These are phyloP conservation scores for Phlogophora meticulosa DNA, from an alignment of 2,888 invertebrate species.

Conservation along the genomic window DNA sequence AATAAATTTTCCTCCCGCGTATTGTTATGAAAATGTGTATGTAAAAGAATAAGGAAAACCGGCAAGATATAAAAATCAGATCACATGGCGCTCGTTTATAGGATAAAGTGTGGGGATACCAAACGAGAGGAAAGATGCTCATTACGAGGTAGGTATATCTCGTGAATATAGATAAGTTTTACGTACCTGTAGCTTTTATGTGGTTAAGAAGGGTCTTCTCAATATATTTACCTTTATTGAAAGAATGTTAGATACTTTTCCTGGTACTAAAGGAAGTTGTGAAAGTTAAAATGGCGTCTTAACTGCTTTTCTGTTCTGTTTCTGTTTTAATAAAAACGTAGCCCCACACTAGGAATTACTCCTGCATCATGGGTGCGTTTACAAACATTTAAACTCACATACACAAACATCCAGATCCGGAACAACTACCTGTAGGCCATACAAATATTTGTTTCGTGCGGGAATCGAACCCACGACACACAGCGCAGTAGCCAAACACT, in stretches of 20 bases:
- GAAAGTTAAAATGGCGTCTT: not conserved
- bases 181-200: slow-evolving; percentile 45
- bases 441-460: no score
- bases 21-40: slow-evolving; percentile 52
- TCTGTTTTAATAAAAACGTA: no score
- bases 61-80: slow-evolving; percentile 50
- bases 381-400: no score
- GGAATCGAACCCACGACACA: no score
- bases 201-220: not conserved
- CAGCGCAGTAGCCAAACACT: no score
- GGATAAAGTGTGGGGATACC: slow-evolving; percentile 39
- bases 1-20: slow-evolving; percentile 24
- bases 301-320: no score
- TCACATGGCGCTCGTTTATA: slow-evolving; percentile 45
- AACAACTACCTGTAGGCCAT: no score
- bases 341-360: no score
- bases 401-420: no score
- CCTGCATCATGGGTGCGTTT: no score
- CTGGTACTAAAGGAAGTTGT: not conserved
- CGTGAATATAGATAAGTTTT: slow-evolving; percentile 47
- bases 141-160: slow-evolving; percentile 33
- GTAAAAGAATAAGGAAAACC: slow-evolving; percentile 52
- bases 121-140: slow-evolving; percentile 37
- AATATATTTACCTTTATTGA: not conserved
- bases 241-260: not conserved